Evolutionary conservation across 2,888 invertebrate species (phyloP), one percentile per base, ranked within the genome.

Genomic region (Drosophila leonis): DNA sequence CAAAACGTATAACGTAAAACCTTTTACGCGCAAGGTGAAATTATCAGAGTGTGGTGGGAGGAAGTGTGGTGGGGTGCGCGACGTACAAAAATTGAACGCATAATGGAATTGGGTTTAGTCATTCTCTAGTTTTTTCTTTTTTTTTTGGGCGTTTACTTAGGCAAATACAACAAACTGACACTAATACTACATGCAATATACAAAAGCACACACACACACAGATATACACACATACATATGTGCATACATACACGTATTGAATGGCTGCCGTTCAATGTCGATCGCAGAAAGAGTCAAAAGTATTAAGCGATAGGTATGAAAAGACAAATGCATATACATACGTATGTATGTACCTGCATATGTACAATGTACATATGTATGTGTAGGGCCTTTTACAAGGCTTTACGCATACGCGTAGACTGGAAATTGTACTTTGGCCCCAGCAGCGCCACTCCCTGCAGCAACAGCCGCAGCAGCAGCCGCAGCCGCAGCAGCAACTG

Each of bases 21-120:
- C 88, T 80, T 84, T 85, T 68, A 59, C 67, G 80, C 77, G 88
- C 90, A 84, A 88, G 90, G 88, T 84, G 88, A 90, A 85, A 85
- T 85, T 88, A 78, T 61, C 63, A 69, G 41, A 27, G 31, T 42
- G 33, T 10, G 42, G 31, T 42, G 33, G 15, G 42, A 13, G 13
- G 4, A 13, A 9, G 24, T 48, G 42, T 8, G 12, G 49, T 20
- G 60, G 18, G 27, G 37, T n/a, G 27, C 41, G 31, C 33, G 35
- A 33, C 59, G 55, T 59, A 65, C 8, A 24, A 64, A 72, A 75
- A 80, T 74, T 49, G 29, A 80, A 77, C 56, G 44, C 52, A 63
- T 27, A 41, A 64, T 64, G 46, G 63, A 59, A 72, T 61, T 51
- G 46, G 54, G 76, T 60, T 78, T 80, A 77, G 80, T 80, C 77